These are phyloP conservation scores for Vespertilio murinus DNA, from an alignment of 2,797 vertebrate genomes.

Conservation along the genomic window DNA sequence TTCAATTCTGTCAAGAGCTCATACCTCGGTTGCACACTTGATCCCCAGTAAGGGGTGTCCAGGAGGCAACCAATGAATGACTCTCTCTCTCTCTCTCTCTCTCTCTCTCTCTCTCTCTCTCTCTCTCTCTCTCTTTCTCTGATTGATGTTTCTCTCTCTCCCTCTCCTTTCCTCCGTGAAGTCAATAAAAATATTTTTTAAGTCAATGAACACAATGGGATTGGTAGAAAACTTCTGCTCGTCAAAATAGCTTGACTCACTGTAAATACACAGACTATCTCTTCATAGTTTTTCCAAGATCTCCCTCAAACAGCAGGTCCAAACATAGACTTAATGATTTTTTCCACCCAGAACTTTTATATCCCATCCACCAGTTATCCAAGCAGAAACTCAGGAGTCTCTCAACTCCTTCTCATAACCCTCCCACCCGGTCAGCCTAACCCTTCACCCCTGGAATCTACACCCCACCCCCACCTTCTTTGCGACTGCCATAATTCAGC, in stretches of 20 bases:
- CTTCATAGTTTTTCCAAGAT: not conserved
- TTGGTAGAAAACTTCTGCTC: not conserved
- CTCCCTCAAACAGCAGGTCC: not conserved
- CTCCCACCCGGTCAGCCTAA: not conserved
- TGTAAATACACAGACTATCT: not conserved
- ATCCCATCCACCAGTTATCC: not conserved
- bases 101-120: too few species aligned
- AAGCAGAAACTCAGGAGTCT: not conserved
- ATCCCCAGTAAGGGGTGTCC: too few species aligned
- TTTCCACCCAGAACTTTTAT: not conserved
- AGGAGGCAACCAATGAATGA: too few species aligned
- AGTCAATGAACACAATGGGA: slow-evolving; percentile 26
- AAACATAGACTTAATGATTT: not conserved
- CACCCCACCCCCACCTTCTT: not conserved
- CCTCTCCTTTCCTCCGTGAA: too few species aligned
- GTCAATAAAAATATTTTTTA: not conserved
- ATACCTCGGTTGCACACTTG: too few species aligned
- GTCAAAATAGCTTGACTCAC: not conserved
- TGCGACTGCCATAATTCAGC: not conserved
- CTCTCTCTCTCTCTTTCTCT: too few species aligned
- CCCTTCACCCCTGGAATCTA: accelerated
- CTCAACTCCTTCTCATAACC: not conserved
- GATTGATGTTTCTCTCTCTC: too few species aligned
- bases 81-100: too few species aligned
- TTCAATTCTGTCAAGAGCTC: too few species aligned